phyloP scores from a whole-genome alignment of 2,888 invertebrate genomes.

The Clistopyga incitator region DNA sequence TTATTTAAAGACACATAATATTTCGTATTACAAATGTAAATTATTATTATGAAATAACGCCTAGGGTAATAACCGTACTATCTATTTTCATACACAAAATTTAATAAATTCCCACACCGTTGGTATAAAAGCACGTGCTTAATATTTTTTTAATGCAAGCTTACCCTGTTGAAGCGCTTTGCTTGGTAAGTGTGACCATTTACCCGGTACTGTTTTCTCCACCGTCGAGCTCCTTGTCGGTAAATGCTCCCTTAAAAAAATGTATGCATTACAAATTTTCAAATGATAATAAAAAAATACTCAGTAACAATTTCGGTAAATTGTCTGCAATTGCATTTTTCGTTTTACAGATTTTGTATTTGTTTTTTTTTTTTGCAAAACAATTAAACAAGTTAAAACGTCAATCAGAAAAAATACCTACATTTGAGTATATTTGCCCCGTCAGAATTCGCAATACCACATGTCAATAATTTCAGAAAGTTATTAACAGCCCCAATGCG shows the following conservation, averaged over 20 bases:
- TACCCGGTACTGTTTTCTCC: conserved; percentile 99
- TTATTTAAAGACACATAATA: too few relatives aligned
- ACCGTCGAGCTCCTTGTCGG: conserved; percentile 98
- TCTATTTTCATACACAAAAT: too few relatives aligned
- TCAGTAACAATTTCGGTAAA: neutral
- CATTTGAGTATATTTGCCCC: conserved; percentile 51
- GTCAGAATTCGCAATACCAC: conserved; percentile 62
- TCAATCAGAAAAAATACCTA: conserved; percentile 12
- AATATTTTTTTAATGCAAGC: conserved; percentile 75
- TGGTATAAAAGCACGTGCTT: neutral
- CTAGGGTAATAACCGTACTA: too few relatives aligned
- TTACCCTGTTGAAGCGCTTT: conserved; percentile 98
- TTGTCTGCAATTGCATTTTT: neutral
- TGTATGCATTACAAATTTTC: neutral
- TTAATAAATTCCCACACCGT: too few relatives aligned
- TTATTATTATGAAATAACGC: too few relatives aligned
- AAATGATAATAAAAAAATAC: neutral
- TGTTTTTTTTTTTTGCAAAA: neutral
- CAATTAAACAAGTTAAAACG: neutral
- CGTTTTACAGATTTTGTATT: neutral
- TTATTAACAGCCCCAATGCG: conserved; percentile 52
- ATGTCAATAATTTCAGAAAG: conserved; percentile 68
- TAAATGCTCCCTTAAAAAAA: conserved; percentile 97
- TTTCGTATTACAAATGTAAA: too few relatives aligned
- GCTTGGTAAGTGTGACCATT: conserved; percentile 99